Conservation (phyloP, 2,113 vertebrate species). For the Ovibos moschatus region DNA sequence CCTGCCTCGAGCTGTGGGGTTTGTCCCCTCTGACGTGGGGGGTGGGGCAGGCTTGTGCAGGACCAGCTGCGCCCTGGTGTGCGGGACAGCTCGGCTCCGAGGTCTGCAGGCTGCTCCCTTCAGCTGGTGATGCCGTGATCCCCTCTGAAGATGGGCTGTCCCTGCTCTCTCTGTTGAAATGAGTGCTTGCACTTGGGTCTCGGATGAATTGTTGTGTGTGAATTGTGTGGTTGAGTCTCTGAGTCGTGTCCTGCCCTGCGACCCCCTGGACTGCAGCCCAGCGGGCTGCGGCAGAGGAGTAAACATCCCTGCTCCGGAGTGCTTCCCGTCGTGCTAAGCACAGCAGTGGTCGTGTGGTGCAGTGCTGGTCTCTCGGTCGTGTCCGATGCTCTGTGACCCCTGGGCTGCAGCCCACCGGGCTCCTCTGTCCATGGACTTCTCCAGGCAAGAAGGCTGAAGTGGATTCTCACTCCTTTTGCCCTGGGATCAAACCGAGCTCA, state of each 20-base stretch:
- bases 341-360: not conserved
- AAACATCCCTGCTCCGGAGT: not conserved
- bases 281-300: not conserved
- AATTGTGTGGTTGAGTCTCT: not conserved
- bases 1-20: not conserved
- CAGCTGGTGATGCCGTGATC: rapidly evolving
- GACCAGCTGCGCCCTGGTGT: not conserved
- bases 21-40: rapidly evolving
- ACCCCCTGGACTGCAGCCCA: not conserved
- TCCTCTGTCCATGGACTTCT: not conserved
- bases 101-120: not conserved
- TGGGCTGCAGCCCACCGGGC: not conserved
- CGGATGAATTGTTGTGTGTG: not conserved
- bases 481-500: not conserved
- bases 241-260: not conserved
- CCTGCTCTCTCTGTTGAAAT: not conserved
- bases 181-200: not conserved
- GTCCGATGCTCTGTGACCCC: not conserved
- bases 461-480: not conserved
- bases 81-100: not conserved
- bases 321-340: not conserved
- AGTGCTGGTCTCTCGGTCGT: not conserved
- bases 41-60: rapidly evolving
- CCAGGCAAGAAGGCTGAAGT: not conserved
- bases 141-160: not conserved